These are phyloP conservation scores for Leptinotarsa peninsularis DNA, from an alignment of 2,888 invertebrate genomes.

Conservation along the genomic window DNA sequence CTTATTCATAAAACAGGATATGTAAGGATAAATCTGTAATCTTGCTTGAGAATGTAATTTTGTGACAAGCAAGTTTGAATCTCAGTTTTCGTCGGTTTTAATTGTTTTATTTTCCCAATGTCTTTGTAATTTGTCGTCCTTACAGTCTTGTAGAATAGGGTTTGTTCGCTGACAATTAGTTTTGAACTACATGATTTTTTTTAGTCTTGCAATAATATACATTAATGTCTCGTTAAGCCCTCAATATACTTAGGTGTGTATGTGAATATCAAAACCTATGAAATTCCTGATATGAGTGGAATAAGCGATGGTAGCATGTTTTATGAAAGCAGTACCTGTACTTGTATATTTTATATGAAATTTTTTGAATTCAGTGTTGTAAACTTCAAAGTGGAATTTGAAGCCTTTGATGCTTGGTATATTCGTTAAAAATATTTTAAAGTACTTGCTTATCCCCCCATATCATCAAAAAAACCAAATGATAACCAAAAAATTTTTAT, in stretches of 20 bases:
- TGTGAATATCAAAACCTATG: conserved; percentile 18
- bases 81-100: background rate
- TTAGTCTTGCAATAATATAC: conserved; percentile 5
- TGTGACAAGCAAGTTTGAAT: background rate
- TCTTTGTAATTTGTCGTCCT: background rate
- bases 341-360: conserved; percentile 7
- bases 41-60: background rate
- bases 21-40: conserved; percentile 5
- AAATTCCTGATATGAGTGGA: background rate
- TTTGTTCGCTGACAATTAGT: background rate
- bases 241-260: background rate
- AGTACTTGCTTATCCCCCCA: background rate
- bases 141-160: background rate
- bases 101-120: background rate
- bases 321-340: conserved; percentile 1
- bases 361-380: conserved; percentile 6
- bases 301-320: background rate
- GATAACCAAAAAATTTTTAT: conserved; percentile 15
- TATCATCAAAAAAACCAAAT: conserved; percentile 23
- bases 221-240: background rate
- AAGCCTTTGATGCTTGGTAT: background rate
- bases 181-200: background rate
- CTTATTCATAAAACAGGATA: background rate
- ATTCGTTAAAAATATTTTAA: background rate
- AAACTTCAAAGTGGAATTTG: background rate